Percentiles rank a stretch among this genome's conserved stretches.
These are phyloP conservation scores for Mesaphorura yosii DNA, from an alignment of 1,140 invertebrate species.

Conservation along the genomic window DNA sequence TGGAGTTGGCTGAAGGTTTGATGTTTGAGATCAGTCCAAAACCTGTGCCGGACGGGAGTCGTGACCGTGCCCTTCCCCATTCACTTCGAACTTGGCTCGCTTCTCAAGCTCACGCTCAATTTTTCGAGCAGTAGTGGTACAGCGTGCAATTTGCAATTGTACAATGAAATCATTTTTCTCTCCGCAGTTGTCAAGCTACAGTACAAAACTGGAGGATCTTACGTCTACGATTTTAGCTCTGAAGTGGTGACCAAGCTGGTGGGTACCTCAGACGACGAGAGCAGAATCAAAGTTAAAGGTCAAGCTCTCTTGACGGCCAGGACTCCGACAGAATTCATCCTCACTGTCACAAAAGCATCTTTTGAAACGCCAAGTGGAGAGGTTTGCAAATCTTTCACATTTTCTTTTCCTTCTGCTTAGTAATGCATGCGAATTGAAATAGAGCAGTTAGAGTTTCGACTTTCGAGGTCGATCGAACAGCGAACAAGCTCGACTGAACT, in stretches of 20 bases:
- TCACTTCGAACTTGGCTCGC: too few relatives aligned
- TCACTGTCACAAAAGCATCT: constrained; percentile 46
- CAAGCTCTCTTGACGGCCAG: constrained; percentile 47
- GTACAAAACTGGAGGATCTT: constrained; percentile 50
- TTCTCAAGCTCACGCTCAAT: too few relatives aligned
- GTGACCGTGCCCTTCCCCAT: too few relatives aligned
- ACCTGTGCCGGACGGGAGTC: too few relatives aligned
- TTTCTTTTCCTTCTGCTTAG: too few relatives aligned
- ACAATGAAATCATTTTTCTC: too few relatives aligned
- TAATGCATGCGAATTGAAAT: too few relatives aligned
- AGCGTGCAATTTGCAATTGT: too few relatives aligned
- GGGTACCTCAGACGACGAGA: constrained; percentile 44
- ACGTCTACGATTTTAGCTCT: constrained; percentile 51
- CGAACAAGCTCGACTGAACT: too few relatives aligned
- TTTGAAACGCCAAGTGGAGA: constrained; percentile 41
- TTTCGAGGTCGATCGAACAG: neutral
- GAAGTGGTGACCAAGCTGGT: constrained; percentile 45
- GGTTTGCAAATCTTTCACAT: constrained; percentile 21
- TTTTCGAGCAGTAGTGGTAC: too few relatives aligned
- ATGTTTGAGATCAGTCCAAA: too few relatives aligned
- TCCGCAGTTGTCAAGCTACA: constrained; percentile 20
- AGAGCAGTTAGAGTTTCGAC: neutral
- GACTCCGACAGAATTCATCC: constrained; percentile 47
- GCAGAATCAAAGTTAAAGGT: constrained; percentile 44
- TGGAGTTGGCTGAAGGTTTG: too few relatives aligned